Conservation (phyloP, 2,888 invertebrate species). For the Graphium colonna region DNA sequence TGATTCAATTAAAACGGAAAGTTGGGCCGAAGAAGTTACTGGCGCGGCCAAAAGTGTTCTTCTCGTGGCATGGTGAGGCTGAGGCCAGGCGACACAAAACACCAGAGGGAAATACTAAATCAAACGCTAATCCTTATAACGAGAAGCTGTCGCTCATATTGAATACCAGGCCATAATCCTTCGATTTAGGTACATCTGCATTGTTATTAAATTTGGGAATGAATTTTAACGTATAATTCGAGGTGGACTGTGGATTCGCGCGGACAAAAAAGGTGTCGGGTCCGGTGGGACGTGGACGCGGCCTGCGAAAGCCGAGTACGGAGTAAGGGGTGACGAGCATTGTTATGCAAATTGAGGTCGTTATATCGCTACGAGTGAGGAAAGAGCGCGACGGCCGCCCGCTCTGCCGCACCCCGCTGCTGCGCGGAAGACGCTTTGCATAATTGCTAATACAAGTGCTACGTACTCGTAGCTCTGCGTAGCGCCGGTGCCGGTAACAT, state of each 20-base stretch:
- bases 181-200: constrained; percentile 30
- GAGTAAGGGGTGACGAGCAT: constrained; percentile 77
- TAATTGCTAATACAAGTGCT: constrained; percentile 76
- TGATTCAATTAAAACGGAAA: constrained; percentile 78
- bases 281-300: constrained; percentile 64
- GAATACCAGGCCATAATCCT: constrained; percentile 24
- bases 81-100: constrained; percentile 12
- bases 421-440: constrained; percentile 74
- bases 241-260: constrained; percentile 55
- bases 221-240: constrained; percentile 38
- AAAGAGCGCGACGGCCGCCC: constrained; percentile 73
- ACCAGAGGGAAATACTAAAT: constrained; percentile 40
- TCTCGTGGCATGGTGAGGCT: constrained; percentile 26
- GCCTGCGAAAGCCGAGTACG: constrained; percentile 73
- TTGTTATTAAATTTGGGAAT: constrained; percentile 35
- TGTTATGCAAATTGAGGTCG: constrained; percentile 80
- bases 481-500: constrained; percentile 35
- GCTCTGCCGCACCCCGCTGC: constrained; percentile 51
- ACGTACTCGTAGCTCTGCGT: constrained; percentile 44
- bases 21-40: constrained; percentile 71
- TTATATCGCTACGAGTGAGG: constrained; percentile 78
- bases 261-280: constrained; percentile 60
- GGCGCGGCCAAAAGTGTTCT: constrained; percentile 40
- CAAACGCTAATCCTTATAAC: constrained; percentile 40
- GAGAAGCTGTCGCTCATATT: constrained; percentile 18